Base-by-base conservation (phyloP, 2,888 invertebrate species). In the Drosophila paranaensis region DNA sequence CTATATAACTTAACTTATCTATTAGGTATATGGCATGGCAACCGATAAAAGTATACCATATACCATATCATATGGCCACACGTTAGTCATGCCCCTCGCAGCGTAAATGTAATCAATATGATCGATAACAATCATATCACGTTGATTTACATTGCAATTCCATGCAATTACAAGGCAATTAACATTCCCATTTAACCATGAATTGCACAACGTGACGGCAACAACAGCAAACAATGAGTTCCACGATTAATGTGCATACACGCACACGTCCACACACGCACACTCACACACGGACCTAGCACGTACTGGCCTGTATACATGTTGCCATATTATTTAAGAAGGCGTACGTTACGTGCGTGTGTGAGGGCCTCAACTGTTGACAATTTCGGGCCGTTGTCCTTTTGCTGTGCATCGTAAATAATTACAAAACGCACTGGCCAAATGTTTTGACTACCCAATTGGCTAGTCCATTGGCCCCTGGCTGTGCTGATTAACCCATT, bases 111-210 rank as follows among this genome's bases (percentile, higher is more conserved):
- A 64, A 71, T 67, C 82, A 71, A 75, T 82, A 66, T 60, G 61
- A 54, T 61, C 48, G 66, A 73, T 53, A 43, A 43, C 46, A 62
- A 68, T 68, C 51, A 51, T 43, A 48, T 54, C 53, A 65, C 60
- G 53, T 30, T 20, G 53, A 66, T 74, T 67, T 60, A 73, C 68
- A 75, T 53, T 67, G 75, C 87, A 83, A 88, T 81, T 72, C 39
- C 70, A 68, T 58, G 70, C 67, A 68, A 84, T 84, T 89, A 84
- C 84, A 87, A 69, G 87, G 72, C 79, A 84, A 84, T 89, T 89
- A 89, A 84, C 84, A 89, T 78, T 76, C 40, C 71, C 89, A 88
- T 88, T 88, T 86, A 86, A 81, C 70, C 89, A 74, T 69, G 77
- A 71, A 82, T 67, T 77, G 83, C 60, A 50, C 61, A 77, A 66